Evolutionary conservation across 2,888 invertebrate genomes (phyloP), one percentile per base, ranked within the genome.

Genomic region (Athripsodes cinereus): DNA sequence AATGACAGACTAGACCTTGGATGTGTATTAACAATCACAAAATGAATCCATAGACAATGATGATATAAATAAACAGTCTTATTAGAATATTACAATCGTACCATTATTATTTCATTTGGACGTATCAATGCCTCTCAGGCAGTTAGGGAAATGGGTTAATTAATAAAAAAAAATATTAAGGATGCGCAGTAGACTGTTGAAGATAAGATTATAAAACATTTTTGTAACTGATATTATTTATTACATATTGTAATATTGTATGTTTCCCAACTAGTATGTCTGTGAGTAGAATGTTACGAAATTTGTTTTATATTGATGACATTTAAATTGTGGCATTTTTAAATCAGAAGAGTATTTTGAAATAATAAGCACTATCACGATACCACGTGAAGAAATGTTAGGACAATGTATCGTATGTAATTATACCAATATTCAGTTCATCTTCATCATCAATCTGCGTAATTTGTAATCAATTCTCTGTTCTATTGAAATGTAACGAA

Each of bases 291-390:
- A 40, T 40, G 40, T n/a, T 40, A 40, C 40, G n/a, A 40, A 13
- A 40, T 40, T 40, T 40, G 40, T 8, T 40, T 40, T 40, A 40
- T 40, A 40, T 40, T 40, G 40, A 40, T 40, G 40, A 40, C 40
- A 40, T 40, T 40, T 40, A 40, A 40, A 40, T 40, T 40, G 16
- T 40, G 40, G 13, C 40, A 8, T 40, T 40, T 40, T 40, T 16
- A 26, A 6, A 10, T 10, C 26, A 3, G 26, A 26, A n/a, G n/a
- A n/a, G n/a, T 26, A 26, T 26, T 26, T 26, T 26, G 26, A 26
- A 26, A 26, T 10, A 26, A 26, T 26, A 10, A 10, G 10, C 26
- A 6, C 5, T 26, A 26, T 26, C 26, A 26, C 26, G 26, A 26
- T 26, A 26, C n/a, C n/a, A n/a, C 10, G 26, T 6, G 26, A 26